Conservation (phyloP, 2,888 invertebrate species). For the Microctonus hyperodae region DNA sequence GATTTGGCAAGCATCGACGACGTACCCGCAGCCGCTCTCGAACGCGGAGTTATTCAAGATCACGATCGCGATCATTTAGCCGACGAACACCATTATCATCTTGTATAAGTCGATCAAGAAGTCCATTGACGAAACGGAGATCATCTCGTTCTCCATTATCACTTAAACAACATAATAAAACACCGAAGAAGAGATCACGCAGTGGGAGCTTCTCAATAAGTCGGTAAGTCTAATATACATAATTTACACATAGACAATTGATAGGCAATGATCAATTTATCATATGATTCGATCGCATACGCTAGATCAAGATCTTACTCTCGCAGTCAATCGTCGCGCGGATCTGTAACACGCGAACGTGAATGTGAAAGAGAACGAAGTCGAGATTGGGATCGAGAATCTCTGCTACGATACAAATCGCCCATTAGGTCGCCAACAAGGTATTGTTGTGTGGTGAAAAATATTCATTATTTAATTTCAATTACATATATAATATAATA, state of each 20-base stretch:
- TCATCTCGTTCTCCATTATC: constrained; percentile 56
- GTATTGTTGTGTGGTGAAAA: constrained; percentile 39
- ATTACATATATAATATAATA: neutral
- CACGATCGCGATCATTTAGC: constrained; percentile 60
- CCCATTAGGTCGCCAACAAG: constrained; percentile 59
- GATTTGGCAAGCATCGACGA: constrained; percentile 70
- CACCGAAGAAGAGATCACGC: constrained; percentile 59
- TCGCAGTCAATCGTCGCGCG: constrained; percentile 67
- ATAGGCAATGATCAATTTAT: too few relatives aligned
- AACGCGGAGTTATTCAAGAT: constrained; percentile 65
- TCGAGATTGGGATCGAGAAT: constrained; percentile 50
- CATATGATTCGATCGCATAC: constrained; percentile 7
- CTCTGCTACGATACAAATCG: constrained; percentile 58
- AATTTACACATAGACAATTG: neutral
- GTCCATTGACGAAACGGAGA: constrained; percentile 59
- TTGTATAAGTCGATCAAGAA: constrained; percentile 61
- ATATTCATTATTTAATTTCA: neutral
- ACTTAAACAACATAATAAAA: constrained; percentile 57
- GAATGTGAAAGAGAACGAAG: constrained; percentile 55
- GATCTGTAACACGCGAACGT: constrained; percentile 64
- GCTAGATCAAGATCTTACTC: constrained; percentile 74
- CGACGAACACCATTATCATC: constrained; percentile 58
- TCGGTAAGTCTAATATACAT: constrained; percentile 59
- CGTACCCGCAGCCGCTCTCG: constrained; percentile 64
- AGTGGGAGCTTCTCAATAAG: constrained; percentile 67